Percentiles rank a stretch among this genome's conserved stretches.
Evolutionary conservation across 2,888 invertebrate species (phyloP).

Genomic region (Blera fallax): DNA sequence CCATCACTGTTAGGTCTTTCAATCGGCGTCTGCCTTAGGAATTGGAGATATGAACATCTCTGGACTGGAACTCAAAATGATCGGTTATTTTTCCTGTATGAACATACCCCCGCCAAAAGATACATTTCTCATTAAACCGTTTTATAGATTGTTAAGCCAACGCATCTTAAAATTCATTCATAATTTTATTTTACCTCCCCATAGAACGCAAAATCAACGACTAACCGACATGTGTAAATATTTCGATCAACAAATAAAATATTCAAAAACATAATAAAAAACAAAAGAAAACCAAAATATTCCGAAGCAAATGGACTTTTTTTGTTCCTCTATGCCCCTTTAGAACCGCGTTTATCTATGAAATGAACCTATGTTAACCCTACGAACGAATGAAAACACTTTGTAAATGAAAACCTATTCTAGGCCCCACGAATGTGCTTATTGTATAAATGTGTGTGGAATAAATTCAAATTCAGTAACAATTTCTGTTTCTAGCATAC

Average conservation of each 20-base stretch:
- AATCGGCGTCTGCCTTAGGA: too few relatives aligned
- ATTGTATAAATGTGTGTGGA: background rate
- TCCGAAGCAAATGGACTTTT: background rate
- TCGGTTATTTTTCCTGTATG: background rate
- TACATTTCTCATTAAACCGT: background rate
- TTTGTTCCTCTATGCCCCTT: background rate
- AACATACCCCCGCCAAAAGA: background rate
- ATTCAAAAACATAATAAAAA: background rate
- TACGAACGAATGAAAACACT: background rate
- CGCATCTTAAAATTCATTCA: background rate
- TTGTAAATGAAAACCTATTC: conserved; percentile 10
- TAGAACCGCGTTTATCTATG: background rate
- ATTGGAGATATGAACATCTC: too few relatives aligned
- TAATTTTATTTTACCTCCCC: background rate
- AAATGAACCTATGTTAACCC: background rate
- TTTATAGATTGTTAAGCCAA: background rate
- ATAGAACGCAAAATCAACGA: background rate
- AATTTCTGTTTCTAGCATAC: conserved; percentile 13
- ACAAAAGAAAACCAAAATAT: background rate
- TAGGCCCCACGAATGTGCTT: conserved; percentile 1
- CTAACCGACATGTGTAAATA: conserved; percentile 4
- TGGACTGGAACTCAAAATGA: too few relatives aligned
- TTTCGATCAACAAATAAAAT: background rate
- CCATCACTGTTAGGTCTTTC: too few relatives aligned
- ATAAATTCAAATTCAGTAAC: background rate